A percentile compares a stretch with the other conserved stretches of the same genome.
Evolutionary conservation across 2,888 invertebrate species (phyloP).

Genomic region (Mantis religiosa): DNA sequence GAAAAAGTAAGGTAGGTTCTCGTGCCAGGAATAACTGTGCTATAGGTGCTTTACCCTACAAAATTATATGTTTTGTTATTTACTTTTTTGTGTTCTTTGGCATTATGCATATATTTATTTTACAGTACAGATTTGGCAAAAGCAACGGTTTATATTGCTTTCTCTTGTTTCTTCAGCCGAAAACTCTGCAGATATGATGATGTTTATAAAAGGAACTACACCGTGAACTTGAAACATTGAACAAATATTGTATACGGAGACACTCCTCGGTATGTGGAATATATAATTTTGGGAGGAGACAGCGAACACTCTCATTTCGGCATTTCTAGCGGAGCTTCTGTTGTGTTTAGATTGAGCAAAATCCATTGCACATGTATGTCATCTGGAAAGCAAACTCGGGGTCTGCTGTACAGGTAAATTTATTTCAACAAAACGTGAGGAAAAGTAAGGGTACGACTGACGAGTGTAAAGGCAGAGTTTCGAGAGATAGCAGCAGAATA

Average conservation of each 20-base stretch:
- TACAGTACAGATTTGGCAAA: neutral
- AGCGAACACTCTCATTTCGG: neutral
- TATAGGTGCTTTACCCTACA: neutral
- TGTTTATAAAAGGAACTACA: neutral
- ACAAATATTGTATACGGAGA: neutral
- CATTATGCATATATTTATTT: neutral
- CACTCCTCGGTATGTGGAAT: neutral
- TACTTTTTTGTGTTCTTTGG: neutral
- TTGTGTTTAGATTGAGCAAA: neutral
- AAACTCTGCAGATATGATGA: neutral
- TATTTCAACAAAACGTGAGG: neutral
- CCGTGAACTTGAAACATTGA: neutral
- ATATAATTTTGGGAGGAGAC: neutral
- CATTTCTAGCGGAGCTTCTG: neutral
- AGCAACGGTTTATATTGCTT: neutral
- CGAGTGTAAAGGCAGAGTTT: neutral
- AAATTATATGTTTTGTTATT: neutral
- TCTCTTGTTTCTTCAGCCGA: neutral
- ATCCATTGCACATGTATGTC: neutral
- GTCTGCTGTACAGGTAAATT: neutral
- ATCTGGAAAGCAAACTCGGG: neutral
- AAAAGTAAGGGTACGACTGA: neutral
- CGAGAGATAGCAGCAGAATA: constrained; percentile 15
- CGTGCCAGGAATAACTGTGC: too few relatives aligned
- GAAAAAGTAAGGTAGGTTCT: too few relatives aligned